Conservation (phyloP, 2,113 vertebrate species). For the Candoia aspera region DNA sequence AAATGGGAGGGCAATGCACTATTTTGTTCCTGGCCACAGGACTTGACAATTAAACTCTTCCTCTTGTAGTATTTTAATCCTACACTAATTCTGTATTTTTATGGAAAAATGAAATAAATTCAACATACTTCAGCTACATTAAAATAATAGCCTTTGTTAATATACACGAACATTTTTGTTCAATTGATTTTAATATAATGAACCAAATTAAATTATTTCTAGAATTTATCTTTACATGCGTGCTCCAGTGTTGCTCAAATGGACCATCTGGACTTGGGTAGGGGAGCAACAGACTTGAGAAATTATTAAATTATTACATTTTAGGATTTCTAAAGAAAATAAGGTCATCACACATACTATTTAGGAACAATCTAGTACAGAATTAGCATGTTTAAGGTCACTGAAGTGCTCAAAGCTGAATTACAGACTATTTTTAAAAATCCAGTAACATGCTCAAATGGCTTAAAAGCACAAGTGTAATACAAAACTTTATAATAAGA, state of each 20-base stretch:
- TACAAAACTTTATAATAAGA: background rate
- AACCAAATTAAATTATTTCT: background rate
- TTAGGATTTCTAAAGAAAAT: background rate
- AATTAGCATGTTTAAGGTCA: background rate
- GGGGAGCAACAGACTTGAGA: background rate
- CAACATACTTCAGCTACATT: background rate
- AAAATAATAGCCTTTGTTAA: background rate
- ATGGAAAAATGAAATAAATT: background rate
- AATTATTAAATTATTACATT: background rate
- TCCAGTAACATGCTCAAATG: background rate
- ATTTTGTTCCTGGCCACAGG: background rate
- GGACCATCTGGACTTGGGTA: background rate
- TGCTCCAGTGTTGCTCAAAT: background rate
- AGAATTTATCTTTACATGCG: background rate
- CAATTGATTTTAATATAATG: background rate
- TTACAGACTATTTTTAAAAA: background rate
- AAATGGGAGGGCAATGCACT: background rate
- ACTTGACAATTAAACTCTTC: background rate
- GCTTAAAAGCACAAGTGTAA: background rate
- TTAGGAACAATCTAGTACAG: background rate
- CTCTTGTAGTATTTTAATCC: background rate
- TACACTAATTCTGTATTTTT: background rate
- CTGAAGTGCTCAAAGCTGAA: background rate
- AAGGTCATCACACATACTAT: background rate
- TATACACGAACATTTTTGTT: background rate